Conservation (phyloP, 2,113 vertebrate species). For the Porphyrio hochstetteri region DNA sequence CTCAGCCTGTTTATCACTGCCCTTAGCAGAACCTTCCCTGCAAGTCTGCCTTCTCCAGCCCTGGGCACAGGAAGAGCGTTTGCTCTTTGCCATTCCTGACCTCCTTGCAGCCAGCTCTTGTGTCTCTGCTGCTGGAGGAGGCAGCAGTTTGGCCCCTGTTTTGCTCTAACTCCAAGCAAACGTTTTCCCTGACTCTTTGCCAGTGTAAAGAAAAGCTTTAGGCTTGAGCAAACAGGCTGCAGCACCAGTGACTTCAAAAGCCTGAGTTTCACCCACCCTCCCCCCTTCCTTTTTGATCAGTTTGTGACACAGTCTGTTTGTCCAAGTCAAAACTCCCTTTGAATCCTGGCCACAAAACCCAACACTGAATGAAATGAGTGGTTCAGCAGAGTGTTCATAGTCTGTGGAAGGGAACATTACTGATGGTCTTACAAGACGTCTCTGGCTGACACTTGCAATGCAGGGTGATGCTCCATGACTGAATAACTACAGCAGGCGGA, state of each 20-base stretch:
- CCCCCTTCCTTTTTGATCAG: neutral
- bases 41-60: neutral
- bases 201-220: neutral
- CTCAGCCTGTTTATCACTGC: neutral
- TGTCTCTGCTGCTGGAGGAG: neutral
- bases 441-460: neutral
- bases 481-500: neutral
- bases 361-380: fast-evolving
- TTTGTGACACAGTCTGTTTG: neutral
- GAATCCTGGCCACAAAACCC: neutral
- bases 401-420: neutral
- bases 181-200: neutral
- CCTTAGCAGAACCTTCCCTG: neutral
- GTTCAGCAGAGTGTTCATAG: fast-evolving
- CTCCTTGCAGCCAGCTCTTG: neutral
- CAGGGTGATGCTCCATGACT: neutral
- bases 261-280: neutral
- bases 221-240: neutral
- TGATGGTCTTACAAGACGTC: fast-evolving
- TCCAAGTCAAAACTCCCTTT: neutral
- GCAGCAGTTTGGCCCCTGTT: neutral
- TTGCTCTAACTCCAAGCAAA: neutral
- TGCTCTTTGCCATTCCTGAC: neutral
- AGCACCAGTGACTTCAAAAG: neutral
- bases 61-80: neutral